phyloP scores from a whole-genome alignment of 2,888 invertebrate species.

The Temnothorax ravouxi region DNA sequence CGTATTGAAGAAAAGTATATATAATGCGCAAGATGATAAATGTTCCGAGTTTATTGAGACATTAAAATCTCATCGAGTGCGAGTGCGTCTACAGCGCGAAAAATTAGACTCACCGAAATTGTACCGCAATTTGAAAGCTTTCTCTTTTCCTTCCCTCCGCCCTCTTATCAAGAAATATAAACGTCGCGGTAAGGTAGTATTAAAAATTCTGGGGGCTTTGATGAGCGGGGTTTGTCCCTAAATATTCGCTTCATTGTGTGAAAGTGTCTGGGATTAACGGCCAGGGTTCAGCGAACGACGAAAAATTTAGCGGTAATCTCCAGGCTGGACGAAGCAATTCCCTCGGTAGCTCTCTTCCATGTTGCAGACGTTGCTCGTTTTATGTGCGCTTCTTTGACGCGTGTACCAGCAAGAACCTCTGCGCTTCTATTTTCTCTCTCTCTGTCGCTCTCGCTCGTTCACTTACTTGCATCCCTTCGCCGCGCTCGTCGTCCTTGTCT shows the following conservation, averaged over 20 bases:
- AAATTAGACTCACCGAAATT: background rate
- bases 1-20: background rate
- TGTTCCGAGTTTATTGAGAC: conserved; percentile 2
- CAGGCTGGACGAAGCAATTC: conserved; percentile 74
- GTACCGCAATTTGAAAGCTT: background rate
- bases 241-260: conserved; percentile 65
- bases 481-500: conserved; percentile 49
- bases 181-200: background rate
- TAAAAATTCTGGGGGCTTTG: conserved; percentile 18
- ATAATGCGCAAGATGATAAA: conserved; percentile 14
- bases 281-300: conserved; percentile 71
- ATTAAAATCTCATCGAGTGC: background rate
- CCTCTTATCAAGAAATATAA: background rate
- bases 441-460: conserved; percentile 65
- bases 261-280: conserved; percentile 68
- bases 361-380: conserved; percentile 80
- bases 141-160: too few relatives aligned
- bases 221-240: conserved; percentile 15
- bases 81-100: background rate
- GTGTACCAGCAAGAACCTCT: conserved; percentile 66
- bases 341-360: conserved; percentile 64
- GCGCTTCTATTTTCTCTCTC: conserved; percentile 61
- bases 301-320: conserved; percentile 82
- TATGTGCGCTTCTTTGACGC: conserved; percentile 81
- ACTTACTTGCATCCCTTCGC: conserved; percentile 52